Evolutionary conservation across 2,888 invertebrate species (phyloP), one percentile per base, ranked within the genome.

Genomic region (Congeria kusceri): DNA sequence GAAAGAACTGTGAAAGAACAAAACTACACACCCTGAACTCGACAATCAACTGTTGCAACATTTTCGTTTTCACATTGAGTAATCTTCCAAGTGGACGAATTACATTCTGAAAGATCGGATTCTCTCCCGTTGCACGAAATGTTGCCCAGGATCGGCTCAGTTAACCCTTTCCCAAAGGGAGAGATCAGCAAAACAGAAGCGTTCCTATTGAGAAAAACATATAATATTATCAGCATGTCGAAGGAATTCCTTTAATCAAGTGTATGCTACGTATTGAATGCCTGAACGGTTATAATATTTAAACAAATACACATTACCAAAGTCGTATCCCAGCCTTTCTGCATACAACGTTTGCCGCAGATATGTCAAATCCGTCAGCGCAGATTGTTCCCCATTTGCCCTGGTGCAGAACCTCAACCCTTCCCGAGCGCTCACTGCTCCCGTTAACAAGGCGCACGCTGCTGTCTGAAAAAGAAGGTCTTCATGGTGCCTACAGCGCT

Each of bases 311-410:
- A 44, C 18, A 9, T 53, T 28, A 74, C 73, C 73, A 67, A 25
- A 61, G 61, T 53, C 56, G 23, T 44, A 74, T 66, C 27, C 73
- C 73, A 25, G 46, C 44, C 66, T 59, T 67, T 62, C 67, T 29
- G 29, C 73, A 74, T 5, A 62, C 53, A 29, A 74, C 73, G 61
- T 67, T 29, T 20, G 73, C 73, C 11, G 27, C 73, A 44, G 32
- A 46, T 13, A 28, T 29, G 39, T 72, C 65, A 53, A 72, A 59
- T 15, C 11, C 18, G 7, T 72, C 59, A 20, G 59, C 59, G 46
- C 72, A 72, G 2, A 65, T 39, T 27, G 58, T 72, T 29, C 65
- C 57, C 72, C 73, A 74, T 28, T 32, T 27, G 47, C 39, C 61
- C 28, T 74, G 32, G 44, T 67, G n/a, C 11, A 29, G 25, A 15